Conservation (phyloP, 2,113 vertebrate genomes). For the Saccopteryx leptura region DNA sequence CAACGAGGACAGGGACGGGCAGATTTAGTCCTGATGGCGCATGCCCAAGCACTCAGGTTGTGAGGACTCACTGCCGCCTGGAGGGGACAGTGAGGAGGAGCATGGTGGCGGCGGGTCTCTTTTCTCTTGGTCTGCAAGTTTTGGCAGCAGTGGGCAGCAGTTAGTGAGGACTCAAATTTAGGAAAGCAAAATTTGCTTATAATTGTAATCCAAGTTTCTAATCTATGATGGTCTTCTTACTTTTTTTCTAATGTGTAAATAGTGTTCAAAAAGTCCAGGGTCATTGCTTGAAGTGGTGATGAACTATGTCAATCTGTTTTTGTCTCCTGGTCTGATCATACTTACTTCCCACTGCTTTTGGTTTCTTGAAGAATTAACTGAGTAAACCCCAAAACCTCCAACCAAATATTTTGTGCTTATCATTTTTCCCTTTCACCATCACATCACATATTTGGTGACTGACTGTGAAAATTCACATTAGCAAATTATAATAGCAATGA, state of each 20-base stretch:
- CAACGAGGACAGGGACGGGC: neutral
- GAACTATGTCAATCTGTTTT: neutral
- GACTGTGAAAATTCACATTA: neutral
- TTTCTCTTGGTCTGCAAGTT: neutral
- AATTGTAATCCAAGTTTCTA: neutral
- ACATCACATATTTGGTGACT: slow-evolving; percentile 4
- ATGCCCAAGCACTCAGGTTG: neutral
- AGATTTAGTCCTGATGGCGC: neutral
- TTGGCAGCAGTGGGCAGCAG: neutral
- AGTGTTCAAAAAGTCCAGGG: slow-evolving; percentile 7
- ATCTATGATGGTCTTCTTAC: neutral
- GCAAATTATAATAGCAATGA: neutral
- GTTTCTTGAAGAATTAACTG: slow-evolving; percentile 34
- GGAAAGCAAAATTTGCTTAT: slow-evolving; percentile 21
- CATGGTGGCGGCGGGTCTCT: neutral
- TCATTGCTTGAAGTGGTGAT: slow-evolving; percentile 10
- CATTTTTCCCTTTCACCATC: neutral
- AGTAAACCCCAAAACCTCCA: neutral
- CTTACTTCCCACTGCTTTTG: neutral
- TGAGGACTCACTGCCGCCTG: neutral
- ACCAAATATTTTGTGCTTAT: slow-evolving; percentile 12
- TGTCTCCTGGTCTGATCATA: neutral
- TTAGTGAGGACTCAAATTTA: neutral
- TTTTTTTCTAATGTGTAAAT: slow-evolving; percentile 16
- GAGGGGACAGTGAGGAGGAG: neutral